Evolutionary conservation across 2,797 vertebrate genomes (phyloP).

Genomic region (Danio tinwini): DNA sequence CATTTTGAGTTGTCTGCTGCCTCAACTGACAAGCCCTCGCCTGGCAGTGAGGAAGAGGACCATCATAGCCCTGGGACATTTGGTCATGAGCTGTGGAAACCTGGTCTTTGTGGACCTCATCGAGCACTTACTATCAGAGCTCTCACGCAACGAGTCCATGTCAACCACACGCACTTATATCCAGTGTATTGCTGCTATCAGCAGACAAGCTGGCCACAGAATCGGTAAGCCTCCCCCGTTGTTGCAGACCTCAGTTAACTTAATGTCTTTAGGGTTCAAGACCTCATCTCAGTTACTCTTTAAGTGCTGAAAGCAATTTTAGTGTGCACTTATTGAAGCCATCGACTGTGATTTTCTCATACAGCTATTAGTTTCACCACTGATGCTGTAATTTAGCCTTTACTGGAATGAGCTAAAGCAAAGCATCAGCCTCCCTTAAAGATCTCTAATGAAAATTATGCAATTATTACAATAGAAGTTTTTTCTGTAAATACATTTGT

Average conservation of each 20-base stretch:
- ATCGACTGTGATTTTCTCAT: constrained; percentile 7
- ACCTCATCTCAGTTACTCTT: constrained; percentile 39
- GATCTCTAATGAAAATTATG: constrained; percentile 9
- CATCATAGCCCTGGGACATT: constrained; percentile 98
- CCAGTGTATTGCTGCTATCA: constrained; percentile 98
- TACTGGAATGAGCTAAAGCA: constrained; percentile 10
- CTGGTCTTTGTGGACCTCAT: constrained; percentile 98
- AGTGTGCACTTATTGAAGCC: constrained; percentile 25
- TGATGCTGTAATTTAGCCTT: constrained; percentile 35
- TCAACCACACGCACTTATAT: constrained; percentile 99
- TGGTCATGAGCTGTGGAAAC: constrained; percentile 98
- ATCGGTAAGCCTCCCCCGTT: constrained; percentile 84
- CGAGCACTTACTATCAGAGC: constrained; percentile 95
- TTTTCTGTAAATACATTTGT: constrained; percentile 16
- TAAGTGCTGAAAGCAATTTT: constrained; percentile 39
- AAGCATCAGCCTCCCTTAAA: constrained; percentile 5
- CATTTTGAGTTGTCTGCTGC: constrained; percentile 97
- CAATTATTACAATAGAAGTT: constrained; percentile 12
- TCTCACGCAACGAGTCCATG: constrained; percentile 98
- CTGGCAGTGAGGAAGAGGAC: constrained; percentile 97
- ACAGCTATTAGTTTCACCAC: constrained; percentile 8
- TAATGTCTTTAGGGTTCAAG: constrained; percentile 28
- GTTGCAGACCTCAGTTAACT: constrained; percentile 31
- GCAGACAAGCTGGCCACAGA: constrained; percentile 96
- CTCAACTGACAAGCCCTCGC: constrained; percentile 97